Conservation (phyloP, 2,113 vertebrate genomes). For the Alexandromys fortis region DNA sequence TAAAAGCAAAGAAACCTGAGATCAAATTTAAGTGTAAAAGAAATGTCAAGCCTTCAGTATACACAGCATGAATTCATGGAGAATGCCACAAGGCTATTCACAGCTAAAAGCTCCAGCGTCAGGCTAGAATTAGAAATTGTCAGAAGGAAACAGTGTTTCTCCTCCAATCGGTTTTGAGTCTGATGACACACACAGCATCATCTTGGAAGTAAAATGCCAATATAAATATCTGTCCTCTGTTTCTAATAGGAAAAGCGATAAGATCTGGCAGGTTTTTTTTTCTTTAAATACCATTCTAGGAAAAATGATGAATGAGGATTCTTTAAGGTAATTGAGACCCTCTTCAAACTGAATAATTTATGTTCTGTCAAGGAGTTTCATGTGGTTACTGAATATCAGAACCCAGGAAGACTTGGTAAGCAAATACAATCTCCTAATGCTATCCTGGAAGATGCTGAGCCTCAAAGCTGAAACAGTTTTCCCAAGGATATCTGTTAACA, state of each 20-base stretch:
- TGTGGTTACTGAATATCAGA: constrained; percentile 35
- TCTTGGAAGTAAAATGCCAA: constrained; percentile 54
- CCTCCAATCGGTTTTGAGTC: constrained; percentile 42
- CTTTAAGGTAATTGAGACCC: constrained; percentile 45
- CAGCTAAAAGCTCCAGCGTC: constrained; percentile 58
- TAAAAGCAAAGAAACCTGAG: constrained; percentile 68
- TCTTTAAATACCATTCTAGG: neutral
- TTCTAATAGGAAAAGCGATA: constrained; percentile 60
- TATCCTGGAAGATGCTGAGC: neutral
- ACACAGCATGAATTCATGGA: constrained; percentile 51
- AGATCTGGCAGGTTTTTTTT: constrained; percentile 3
- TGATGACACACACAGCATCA: constrained; percentile 34
- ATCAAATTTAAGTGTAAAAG: constrained; percentile 44
- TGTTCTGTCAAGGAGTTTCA: constrained; percentile 34
- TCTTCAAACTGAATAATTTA: constrained; percentile 53
- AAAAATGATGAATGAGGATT: constrained; percentile 14
- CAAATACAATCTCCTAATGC: neutral
- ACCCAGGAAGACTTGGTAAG: neutral
- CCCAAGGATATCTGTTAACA: neutral
- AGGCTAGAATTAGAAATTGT: constrained; percentile 63
- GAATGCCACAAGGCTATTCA: constrained; percentile 53
- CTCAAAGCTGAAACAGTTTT: neutral
- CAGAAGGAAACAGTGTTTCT: constrained; percentile 49
- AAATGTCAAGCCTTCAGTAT: constrained; percentile 74
- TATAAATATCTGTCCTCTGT: constrained; percentile 47